These are phyloP conservation scores for Ovis canadensis DNA, from an alignment of 2,113 vertebrate genomes.

Conservation along the genomic window DNA sequence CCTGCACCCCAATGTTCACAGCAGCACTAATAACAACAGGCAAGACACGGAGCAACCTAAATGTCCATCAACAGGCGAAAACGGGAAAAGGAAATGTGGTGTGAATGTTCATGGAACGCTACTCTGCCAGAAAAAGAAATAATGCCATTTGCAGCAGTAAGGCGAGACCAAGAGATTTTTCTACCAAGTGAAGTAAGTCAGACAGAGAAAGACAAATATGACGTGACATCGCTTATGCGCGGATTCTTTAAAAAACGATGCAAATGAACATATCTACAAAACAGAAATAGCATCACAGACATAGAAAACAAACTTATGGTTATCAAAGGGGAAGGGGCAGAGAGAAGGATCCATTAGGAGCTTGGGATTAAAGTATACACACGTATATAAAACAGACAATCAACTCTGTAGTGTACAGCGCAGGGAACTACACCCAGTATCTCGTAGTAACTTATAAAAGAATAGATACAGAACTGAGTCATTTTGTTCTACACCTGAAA, in stretches of 20 bases:
- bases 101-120: neutral
- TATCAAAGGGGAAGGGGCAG: neutral
- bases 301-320: neutral
- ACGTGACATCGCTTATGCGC: accelerated
- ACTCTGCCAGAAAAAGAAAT: neutral
- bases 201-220: neutral
- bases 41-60: neutral
- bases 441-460: neutral
- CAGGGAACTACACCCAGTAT: neutral
- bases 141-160: neutral
- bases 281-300: neutral
- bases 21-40: neutral
- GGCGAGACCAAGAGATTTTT: neutral
- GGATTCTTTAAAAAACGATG: neutral
- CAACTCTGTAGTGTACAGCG: neutral
- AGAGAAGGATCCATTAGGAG: neutral
- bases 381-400: neutral
- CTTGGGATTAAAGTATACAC: neutral
- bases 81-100: neutral
- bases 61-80: neutral
- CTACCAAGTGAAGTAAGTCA: neutral
- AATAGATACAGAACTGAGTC: neutral
- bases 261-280: neutral
- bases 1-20: neutral
- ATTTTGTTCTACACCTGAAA: neutral